Conservation (phyloP, 1,140 invertebrate species). For the Drosophila teissieri region DNA sequence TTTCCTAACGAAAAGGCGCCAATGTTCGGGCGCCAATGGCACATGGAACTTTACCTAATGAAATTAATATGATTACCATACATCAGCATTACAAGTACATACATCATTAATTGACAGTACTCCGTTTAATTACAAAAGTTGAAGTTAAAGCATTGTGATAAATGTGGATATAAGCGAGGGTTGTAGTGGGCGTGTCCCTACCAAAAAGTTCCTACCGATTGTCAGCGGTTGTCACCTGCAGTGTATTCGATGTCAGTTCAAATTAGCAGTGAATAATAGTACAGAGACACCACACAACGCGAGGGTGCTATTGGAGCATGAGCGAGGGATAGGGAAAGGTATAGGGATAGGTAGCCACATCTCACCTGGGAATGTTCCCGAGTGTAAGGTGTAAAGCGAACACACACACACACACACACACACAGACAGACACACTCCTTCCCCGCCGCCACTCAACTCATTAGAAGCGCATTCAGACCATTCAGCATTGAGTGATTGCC, state of each 20-base stretch:
- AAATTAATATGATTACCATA: not conserved
- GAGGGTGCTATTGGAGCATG: constrained; percentile 5
- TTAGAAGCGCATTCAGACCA: constrained; percentile 57
- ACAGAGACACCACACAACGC: not conserved
- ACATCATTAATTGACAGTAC: constrained; percentile 13
- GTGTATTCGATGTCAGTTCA: constrained; percentile 57
- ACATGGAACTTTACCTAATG: not conserved
- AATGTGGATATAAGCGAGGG: constrained; percentile 24
- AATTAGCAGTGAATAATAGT: constrained; percentile 60
- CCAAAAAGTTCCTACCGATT: constrained; percentile 46
- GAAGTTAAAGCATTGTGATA: constrained; percentile 24
- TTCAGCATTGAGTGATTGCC: constrained; percentile 42
- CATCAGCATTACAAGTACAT: not conserved
- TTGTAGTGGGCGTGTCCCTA: constrained; percentile 9
- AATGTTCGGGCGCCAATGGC: too few relatives aligned
- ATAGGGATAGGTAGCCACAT: not conserved
- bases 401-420: not conserved
- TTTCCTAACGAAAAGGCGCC: too few relatives aligned
- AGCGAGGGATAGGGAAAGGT: too few relatives aligned
- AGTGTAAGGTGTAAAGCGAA: constrained; percentile 48
- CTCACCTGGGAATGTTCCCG: constrained; percentile 14
- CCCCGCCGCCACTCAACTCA: constrained; percentile 13
- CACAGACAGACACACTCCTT: too few relatives aligned
- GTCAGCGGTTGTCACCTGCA: constrained; percentile 61
- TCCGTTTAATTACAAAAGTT: constrained; percentile 21